A percentile compares a stretch with the other conserved stretches of the same genome.
Evolutionary conservation across 2,888 invertebrate genomes (phyloP).

Genomic region (Phytoseiulus persimilis): DNA sequence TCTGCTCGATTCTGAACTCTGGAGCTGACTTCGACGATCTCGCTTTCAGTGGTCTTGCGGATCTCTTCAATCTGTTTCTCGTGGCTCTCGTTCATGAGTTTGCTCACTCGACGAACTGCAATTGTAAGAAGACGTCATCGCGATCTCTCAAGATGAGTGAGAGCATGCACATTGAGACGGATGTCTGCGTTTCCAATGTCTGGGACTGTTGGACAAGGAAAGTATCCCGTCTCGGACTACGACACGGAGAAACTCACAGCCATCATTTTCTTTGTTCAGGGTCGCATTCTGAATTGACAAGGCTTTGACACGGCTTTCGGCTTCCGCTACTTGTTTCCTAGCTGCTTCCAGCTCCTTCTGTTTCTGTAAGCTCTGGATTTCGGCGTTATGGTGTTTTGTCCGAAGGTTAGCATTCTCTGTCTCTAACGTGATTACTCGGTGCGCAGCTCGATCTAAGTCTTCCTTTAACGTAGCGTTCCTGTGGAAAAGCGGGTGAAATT

Average conservation of each 20-base stretch:
- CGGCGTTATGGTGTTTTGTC: background rate
- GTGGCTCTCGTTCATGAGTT: background rate
- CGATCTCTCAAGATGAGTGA: too few relatives aligned
- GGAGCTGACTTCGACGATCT: background rate
- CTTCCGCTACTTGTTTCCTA: background rate
- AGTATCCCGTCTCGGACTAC: background rate
- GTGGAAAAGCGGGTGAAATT: background rate
- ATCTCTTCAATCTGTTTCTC: background rate
- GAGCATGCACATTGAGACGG: too few relatives aligned
- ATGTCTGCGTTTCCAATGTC: background rate
- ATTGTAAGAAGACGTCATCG: background rate
- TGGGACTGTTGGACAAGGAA: background rate
- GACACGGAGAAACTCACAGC: background rate
- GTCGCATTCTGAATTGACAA: background rate
- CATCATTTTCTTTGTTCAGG: background rate
- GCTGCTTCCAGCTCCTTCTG: background rate
- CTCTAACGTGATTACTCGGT: background rate
- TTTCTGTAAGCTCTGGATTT: background rate
- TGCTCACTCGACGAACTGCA: background rate
- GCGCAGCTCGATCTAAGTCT: background rate
- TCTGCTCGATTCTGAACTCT: background rate
- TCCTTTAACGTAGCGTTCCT: background rate
- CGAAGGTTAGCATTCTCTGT: background rate
- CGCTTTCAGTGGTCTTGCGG: background rate
- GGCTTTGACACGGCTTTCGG: background rate